Evolutionary conservation across 2,113 vertebrate species (phyloP).

Genomic region (Phainopepla nitens): DNA sequence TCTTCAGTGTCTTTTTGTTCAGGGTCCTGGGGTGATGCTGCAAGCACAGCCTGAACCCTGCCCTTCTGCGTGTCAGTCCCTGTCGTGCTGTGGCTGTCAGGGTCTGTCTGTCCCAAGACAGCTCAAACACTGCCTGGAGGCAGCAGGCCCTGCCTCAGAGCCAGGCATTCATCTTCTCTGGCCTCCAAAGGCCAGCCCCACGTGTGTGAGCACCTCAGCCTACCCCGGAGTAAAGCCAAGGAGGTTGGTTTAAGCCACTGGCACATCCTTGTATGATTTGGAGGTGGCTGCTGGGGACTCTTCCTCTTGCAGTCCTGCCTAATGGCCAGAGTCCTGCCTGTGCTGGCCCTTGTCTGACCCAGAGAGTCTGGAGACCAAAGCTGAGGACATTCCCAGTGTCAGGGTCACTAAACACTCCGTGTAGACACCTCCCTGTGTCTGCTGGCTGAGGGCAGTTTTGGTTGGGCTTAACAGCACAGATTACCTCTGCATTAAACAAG

Average conservation of each 20-base stretch:
- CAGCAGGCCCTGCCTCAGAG: not conserved
- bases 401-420: not conserved
- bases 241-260: not conserved
- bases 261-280: not conserved
- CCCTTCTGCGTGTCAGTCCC: accelerated
- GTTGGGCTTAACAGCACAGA: not conserved
- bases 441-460: not conserved
- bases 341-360: not conserved
- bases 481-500: constrained; percentile 3
- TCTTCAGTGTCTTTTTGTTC: not conserved
- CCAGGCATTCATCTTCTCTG: not conserved
- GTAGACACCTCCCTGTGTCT: not conserved
- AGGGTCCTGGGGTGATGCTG: not conserved
- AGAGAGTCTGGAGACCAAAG: not conserved
- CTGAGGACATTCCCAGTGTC: not conserved
- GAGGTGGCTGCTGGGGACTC: not conserved
- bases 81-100: not conserved
- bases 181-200: not conserved
- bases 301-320: not conserved
- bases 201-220: not conserved
- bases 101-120: not conserved
- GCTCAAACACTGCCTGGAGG: not conserved
- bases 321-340: not conserved
- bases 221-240: not conserved
- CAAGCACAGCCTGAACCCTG: not conserved